Evolutionary conservation across 2,888 invertebrate genomes (phyloP), one percentile per base, ranked within the genome.

Genomic region (Patella ulyssiponensis): DNA sequence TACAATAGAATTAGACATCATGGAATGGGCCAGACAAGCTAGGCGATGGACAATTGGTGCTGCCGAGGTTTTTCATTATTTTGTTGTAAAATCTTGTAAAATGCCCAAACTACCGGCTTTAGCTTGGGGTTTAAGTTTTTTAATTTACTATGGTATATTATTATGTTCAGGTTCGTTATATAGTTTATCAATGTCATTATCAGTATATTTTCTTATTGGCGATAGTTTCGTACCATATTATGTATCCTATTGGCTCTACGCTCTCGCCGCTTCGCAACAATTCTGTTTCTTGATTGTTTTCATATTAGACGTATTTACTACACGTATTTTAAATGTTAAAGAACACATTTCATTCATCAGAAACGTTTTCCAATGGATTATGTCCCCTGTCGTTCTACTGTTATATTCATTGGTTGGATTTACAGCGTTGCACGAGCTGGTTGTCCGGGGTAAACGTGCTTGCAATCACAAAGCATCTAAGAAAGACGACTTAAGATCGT

Each of bases 1-100:
- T 1, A 64, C 64, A 12, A n/a, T 64, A 23, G 64, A 64, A 64
- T 23, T 64, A 20, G 64, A 64, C 23, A 23, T 64, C 12, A 64
- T 64, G 11, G 64, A 64, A 64, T 64, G 64, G 64, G 64, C 64
- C 3, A 20, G 64, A 5, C 64, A 64, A 64, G 64, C 64, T 20
- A 23, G 64, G 23, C 64, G 64, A 64, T 64, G 64, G 64, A 23
- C 64, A 64, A 64, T 64, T 23, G 64, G 64, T 0, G 64, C 64
- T 64, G 64, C 64, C 23, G 64, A 64, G 23, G 64, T 64, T 20
- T 64, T 64, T 23, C 64, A 64, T 64, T 64, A 64, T 14, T 64
- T 64, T 64, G 64, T 23, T 64, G 64, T 64, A 12, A 64, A 64
- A 64, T 64, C 23, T 64, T n/a, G 20, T 14, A 20, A 15, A 9